Base-by-base conservation (phyloP, 2,113 vertebrate species). In the Datnioides undecimradiatus region DNA sequence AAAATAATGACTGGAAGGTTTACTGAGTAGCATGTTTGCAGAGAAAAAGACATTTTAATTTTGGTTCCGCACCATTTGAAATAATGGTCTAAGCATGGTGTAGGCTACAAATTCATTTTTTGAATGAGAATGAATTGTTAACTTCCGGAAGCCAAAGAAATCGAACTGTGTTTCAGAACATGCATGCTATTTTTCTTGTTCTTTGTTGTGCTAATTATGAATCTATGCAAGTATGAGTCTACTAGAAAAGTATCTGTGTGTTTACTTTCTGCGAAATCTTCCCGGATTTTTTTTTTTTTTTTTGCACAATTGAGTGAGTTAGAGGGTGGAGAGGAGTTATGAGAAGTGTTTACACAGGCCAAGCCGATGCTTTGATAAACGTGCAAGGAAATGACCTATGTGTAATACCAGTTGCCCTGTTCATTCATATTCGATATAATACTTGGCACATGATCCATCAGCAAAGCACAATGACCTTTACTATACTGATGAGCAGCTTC, bases 381-480 rank as follows among this genome's bases (percentile, higher is more conserved):
- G 76, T 85, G 0, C 34, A 3, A 25, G 58, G 85, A 89, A 77
- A 77, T 82, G 66, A 80, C 78, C 80, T 40, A 54, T 77, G 76
- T 66, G 84, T 78, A 66, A 77, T 65, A 79, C 66, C 67, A 52
- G 74, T 73, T 73, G 55, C 57, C 23, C 54, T 64, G 65, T 76
- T 73, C 65, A 54, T 79, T 90, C 51, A 69, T 80, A 80, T 83
- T 80, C 43, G 13, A 51, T 84, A 36, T 60, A 52, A 59, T 36
- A 68, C 41, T 79, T 72, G 80, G 48, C 65, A 78, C 76, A 82
- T 68, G 48, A 89, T 87, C 79, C 73, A 75, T 86, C 79, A 81
- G 73, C 34, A 72, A 87, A 79, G 73, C 76, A 72, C 48, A 59
- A 6, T 86, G 76, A 88, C 89, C 89, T 89, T 90, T 86, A 75